Evolutionary conservation across 2,797 vertebrate genomes (phyloP).

Genomic region (Tolypeutes matacus): DNA sequence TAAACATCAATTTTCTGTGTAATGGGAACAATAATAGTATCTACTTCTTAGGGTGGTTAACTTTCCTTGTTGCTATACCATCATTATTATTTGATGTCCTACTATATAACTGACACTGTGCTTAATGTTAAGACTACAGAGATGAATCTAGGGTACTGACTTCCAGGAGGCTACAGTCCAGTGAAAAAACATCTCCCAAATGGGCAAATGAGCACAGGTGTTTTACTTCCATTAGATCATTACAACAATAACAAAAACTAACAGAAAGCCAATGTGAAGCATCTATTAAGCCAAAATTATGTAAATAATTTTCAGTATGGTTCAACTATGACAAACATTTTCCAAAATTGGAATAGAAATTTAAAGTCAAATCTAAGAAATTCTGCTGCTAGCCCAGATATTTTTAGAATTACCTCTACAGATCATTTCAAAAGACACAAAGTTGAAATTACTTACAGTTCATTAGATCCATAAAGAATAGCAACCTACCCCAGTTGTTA

Average conservation of each 20-base stretch:
- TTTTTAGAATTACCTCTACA: slow-evolving; percentile 33
- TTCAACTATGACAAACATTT: slow-evolving; percentile 39
- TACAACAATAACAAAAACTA: slow-evolving; percentile 5
- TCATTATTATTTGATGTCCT: not conserved
- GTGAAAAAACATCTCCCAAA: not conserved
- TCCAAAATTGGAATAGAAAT: slow-evolving; percentile 48
- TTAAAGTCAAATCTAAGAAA: slow-evolving; percentile 61
- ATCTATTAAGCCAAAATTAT: slow-evolving; percentile 9
- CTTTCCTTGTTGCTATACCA: not conserved
- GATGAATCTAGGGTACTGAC: not conserved
- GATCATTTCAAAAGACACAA: slow-evolving; percentile 53
- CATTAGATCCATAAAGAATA: slow-evolving; percentile 39
- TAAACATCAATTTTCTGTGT: not conserved
- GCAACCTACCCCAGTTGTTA: not conserved
- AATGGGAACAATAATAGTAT: not conserved
- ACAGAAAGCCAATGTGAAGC: not conserved
- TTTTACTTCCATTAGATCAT: not conserved
- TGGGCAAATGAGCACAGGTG: not conserved
- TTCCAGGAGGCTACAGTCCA: not conserved
- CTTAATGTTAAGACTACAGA: not conserved
- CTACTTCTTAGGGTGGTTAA: not conserved
- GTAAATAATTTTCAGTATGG: slow-evolving; percentile 38
- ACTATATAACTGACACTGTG: not conserved
- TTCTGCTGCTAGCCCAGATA: not conserved
- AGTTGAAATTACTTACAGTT: not conserved